These are phyloP conservation scores for Microcebus lehilahytsara DNA, from an alignment of 2,113 vertebrate genomes.

Conservation along the genomic window DNA sequence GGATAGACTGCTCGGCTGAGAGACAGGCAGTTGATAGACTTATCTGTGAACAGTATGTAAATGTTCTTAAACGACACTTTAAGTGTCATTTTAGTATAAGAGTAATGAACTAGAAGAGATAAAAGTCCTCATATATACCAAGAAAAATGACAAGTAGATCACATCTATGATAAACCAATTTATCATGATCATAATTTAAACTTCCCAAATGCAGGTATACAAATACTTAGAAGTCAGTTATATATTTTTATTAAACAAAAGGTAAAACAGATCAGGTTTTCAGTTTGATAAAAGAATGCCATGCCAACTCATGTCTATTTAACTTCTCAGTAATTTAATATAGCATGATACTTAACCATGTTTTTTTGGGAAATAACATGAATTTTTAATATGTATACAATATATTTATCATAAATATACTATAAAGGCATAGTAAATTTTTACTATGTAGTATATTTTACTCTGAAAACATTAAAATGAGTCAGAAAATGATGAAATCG, in stretches of 20 bases:
- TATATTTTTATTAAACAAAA: conserved; percentile 44
- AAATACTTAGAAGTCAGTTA: not conserved
- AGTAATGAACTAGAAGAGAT: not conserved
- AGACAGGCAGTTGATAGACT: not conserved
- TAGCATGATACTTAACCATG: not conserved
- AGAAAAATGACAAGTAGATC: not conserved
- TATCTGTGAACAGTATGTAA: not conserved
- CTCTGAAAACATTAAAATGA: not conserved
- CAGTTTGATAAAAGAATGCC: not conserved
- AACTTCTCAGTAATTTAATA: conserved; percentile 25
- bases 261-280: not conserved
- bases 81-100: conserved; percentile 33
- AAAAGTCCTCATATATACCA: not conserved
- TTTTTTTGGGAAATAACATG: not conserved
- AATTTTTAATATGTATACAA: not conserved
- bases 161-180: not conserved
- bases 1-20: not conserved
- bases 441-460: not conserved
- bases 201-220: conserved; percentile 4
- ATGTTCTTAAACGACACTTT: not conserved
- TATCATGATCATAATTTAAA: conserved; percentile 3
- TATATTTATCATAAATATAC: not conserved
- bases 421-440: not conserved
- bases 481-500: not conserved
- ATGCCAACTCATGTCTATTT: not conserved